Evolutionary conservation across 2,113 vertebrate species (phyloP), one percentile per base, ranked within the genome.

Genomic region (Emydura subglobosa): DNA sequence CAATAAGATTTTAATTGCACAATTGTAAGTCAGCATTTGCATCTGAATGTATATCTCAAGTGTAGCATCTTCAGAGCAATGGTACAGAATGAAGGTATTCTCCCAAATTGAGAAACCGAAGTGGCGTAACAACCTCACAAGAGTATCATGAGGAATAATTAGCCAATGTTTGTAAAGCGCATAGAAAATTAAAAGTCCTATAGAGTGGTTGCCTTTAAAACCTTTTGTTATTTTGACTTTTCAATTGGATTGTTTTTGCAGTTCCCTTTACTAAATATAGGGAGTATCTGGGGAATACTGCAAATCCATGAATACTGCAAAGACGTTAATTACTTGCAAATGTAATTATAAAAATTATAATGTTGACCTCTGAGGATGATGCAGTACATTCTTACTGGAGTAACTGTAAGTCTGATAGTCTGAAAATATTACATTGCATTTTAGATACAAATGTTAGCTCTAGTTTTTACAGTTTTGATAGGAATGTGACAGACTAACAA

Each of bases 341-440:
- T 83, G 86, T 95, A 95, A 97, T 97, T 97, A 95, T 94, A 90
- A 91, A 93, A 94, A 95, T 87, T 95, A 82, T 91, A 74, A 25
- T 81, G 8, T 31, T 94, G 86, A 93, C 95, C 89, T 91, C 90
- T 91, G 86, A 83, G 88, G 87, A 74, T 92, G 47, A 7, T 27
- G 11, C 81, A 89, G 79, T 89, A 31, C 44, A 31, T 86, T 68
- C 88, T 92, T 93, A 91, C 76, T 42, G 39, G 19, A 92, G 39
- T 6, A 90, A 82, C 85, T 74, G 44, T 10, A 86, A 80, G 39
- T 39, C 82, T 92, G 47, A 76, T 39, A 57, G 12, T 72, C n/a
- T 85, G 57, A 79, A 91, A 92, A 65, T n/a, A 1, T n/a, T 84
- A 10, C 39, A 51, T 24, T 84, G 5, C 49, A 39, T 6, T 31